Base-by-base conservation (phyloP, 2,888 invertebrate species). In the Sinohyriopsis cumingii region DNA sequence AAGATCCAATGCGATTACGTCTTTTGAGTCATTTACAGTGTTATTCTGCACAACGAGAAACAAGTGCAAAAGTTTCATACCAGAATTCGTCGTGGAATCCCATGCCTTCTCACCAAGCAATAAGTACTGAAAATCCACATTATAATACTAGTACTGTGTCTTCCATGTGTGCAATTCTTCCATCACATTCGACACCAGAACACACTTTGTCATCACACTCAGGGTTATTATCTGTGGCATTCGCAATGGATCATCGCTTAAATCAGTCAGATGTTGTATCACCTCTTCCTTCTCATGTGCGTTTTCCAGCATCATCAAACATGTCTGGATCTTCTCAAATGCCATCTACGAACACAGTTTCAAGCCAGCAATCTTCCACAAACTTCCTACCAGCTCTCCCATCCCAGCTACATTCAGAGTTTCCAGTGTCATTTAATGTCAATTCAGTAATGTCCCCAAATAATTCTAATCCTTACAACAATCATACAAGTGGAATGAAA, bases 11-110 rank as follows among this genome's bases (percentile, higher is more conserved):
- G 68, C 92, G 98, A 4, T 91, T 97, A 28, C 93, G 98, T 1
- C 93, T 98, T 63, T 94, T 98, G 92, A 95, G 96, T 63, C 98
- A 99, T 90, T 92, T 99, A 59, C 97, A 98, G 88, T 97, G 97
- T 90, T 98, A 96, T 91, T 95, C 95, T 0, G 95, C 88, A 33
- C 89, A 89, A 73, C 65, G 89, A 33, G 85, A 87, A 67, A 83
- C 86, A 0, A 86, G 87, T 7, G 80, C 87, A 60, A 88, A 88
- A 69, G 82, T 85, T 1, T 78, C 83, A 28, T 75, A 85, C 54
- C 84, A 83, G 61, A 83, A 82, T 68, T 75, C 82, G 9, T 69
- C 82, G 1, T 85, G 85, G 85, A 81, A 79, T 56, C 71, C 81
- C 18, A 70, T 83, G 63, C 69, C 81, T 18, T 69, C 80, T 2